These are phyloP conservation scores for Drosophila emarginata DNA, from an alignment of 2,888 invertebrate species.

Conservation along the genomic window DNA sequence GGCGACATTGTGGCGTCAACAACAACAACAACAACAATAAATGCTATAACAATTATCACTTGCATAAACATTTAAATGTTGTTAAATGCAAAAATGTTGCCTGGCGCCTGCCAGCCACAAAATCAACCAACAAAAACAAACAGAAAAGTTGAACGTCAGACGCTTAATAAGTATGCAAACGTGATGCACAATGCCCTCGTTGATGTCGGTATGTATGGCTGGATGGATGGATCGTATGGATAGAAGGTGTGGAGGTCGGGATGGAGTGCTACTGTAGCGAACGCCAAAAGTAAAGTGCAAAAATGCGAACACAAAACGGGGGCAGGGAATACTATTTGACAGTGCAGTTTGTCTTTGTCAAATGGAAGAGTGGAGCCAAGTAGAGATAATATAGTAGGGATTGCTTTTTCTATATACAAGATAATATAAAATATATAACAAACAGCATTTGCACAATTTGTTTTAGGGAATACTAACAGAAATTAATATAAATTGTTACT, in stretches of 20 bases:
- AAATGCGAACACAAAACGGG: slow-evolving; percentile 68
- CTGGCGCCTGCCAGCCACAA: slow-evolving; percentile 59
- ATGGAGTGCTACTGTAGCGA: background rate
- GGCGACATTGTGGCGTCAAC: slow-evolving; percentile 59
- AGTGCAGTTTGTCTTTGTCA: slow-evolving; percentile 31
- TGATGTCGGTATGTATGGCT: slow-evolving; percentile 32
- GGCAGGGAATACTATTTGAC: slow-evolving; percentile 44
- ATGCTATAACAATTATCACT: slow-evolving; percentile 68
- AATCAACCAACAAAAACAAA: slow-evolving; percentile 11
- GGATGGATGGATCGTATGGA: background rate
- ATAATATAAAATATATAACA: background rate
- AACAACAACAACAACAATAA: slow-evolving; percentile 25
- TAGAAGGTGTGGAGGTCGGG: slow-evolving; percentile 23
- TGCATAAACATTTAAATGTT: slow-evolving; percentile 73
- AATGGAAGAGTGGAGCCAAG: background rate
- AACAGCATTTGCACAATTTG: background rate
- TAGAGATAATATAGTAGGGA: background rate
- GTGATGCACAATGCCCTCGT: slow-evolving; percentile 53
- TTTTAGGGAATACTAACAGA: background rate
- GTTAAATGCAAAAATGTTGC: slow-evolving; percentile 53
- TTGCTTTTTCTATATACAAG: background rate
- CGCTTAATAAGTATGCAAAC: slow-evolving; percentile 72
- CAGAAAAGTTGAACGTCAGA: slow-evolving; percentile 9
- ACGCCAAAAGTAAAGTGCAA: slow-evolving; percentile 61
- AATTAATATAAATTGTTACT: background rate